Evolutionary conservation across 2,797 vertebrate genomes (phyloP).

Genomic region (Poeciliopsis presidionis): DNA sequence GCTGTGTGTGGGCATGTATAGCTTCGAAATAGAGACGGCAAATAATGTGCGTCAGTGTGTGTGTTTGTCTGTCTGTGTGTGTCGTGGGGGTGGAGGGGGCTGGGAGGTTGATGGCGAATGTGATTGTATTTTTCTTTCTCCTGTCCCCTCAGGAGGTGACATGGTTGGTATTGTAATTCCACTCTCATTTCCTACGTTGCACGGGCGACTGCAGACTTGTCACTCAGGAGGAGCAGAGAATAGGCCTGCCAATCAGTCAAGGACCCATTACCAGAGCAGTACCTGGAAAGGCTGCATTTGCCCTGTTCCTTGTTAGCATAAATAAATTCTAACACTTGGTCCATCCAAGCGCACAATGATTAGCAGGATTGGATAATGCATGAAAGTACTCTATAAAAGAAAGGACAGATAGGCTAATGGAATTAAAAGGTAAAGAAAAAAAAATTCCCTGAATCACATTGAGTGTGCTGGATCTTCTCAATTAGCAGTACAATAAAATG

Average conservation of each 20-base stretch:
- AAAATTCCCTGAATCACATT: slow-evolving; percentile 25
- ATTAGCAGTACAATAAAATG: slow-evolving; percentile 7
- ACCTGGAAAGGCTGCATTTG: slow-evolving; percentile 43
- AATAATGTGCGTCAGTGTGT: slow-evolving; percentile 31
- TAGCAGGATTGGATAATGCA: slow-evolving; percentile 33
- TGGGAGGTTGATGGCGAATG: slow-evolving; percentile 59
- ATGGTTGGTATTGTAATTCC: slow-evolving; percentile 82
- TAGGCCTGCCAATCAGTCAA: slow-evolving; percentile 80
- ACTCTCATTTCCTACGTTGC: slow-evolving; percentile 79
- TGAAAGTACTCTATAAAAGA: slow-evolving; percentile 21
- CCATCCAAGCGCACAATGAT: slow-evolving; percentile 48
- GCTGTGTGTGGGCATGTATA: slow-evolving; percentile 28
- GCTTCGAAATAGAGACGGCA: slow-evolving; percentile 41
- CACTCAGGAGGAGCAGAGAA: slow-evolving; percentile 79
- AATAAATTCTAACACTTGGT: slow-evolving; percentile 69
- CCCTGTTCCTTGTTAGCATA: slow-evolving; percentile 69
- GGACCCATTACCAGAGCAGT: slow-evolving; percentile 67
- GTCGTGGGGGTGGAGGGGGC: slow-evolving; percentile 20
- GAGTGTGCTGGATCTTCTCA: slow-evolving; percentile 36
- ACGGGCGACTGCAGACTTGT: slow-evolving; percentile 73
- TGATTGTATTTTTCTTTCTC: slow-evolving; percentile 78
- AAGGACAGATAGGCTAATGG: slow-evolving; percentile 42
- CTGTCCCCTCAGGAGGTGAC: slow-evolving; percentile 80
- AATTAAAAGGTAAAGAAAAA: slow-evolving; percentile 23
- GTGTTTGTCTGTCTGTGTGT: slow-evolving; percentile 22